Percentiles rank a stretch among this genome's conserved stretches.
Evolutionary conservation across 2,113 vertebrate genomes (phyloP).

Genomic region (Anolis carolinensis): DNA sequence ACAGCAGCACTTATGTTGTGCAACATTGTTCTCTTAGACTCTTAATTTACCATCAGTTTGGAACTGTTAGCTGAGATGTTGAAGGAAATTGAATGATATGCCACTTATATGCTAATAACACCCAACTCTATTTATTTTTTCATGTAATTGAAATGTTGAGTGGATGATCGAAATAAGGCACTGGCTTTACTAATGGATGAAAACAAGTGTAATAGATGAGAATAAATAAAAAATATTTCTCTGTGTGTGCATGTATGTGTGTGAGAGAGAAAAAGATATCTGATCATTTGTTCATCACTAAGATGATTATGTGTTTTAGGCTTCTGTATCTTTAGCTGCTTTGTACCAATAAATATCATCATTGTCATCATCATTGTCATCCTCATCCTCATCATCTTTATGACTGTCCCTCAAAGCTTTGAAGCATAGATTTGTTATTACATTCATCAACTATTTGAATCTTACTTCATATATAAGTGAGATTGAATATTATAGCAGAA

Average conservation of each 20-base stretch:
- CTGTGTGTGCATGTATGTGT: no score
- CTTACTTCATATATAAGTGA: neutral
- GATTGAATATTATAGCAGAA: slow-evolving; percentile 22
- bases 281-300: no score
- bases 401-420: neutral
- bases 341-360: no score
- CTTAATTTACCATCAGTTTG: neutral
- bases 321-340: no score
- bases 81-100: neutral
- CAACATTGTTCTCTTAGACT: neutral
- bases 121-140: no score
- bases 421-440: neutral
- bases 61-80: no score
- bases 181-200: neutral
- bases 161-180: neutral
- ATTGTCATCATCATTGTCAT: no score
- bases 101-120: no score
- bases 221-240: neutral
- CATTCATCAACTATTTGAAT: neutral
- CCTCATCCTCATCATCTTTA: no score
- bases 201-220: neutral
- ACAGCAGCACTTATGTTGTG: neutral
- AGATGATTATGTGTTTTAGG: no score
- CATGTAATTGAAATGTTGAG: neutral
- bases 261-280: no score